Base-by-base conservation (phyloP, 2,113 vertebrate species). In the Neoarius graeffei region DNA sequence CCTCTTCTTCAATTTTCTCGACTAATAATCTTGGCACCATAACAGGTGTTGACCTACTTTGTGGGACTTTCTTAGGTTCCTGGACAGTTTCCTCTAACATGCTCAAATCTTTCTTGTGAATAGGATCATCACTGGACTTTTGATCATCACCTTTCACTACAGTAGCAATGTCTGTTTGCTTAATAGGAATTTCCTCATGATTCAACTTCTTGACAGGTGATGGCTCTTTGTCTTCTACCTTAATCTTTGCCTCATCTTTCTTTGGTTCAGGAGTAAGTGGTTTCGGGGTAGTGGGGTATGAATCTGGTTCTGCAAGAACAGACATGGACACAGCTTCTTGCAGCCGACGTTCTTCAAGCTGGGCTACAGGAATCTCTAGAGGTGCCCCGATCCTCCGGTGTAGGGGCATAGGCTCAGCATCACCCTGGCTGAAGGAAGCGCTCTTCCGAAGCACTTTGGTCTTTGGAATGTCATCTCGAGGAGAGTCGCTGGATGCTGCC, bases 241-340 rank as follows among this genome's bases (percentile, higher is more conserved):
- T 92, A 64, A 92, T 90, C 7, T 93, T 91, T 91, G 87, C 92
- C 48, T 94, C 93, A 50, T 90, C 85, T 74, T 93, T 90, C 20
- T 90, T 86, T 7, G 52, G 83, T 35, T 93, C 91, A 0, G 94
- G 91, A 7, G 92, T 90, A 1, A 93, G 89, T 0, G 90, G 91
- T 81, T 93, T 96, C 50, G 94, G 89, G 0, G 92, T 96, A 1
- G 94, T 88, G 1, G 96, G 96, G 20, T 95, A 95, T 19, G 96
- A 94, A 0, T 98, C 95, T 13, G 94, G 95, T 14, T 97, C 98
- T 0, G 96, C 96, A 57, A 99, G 94, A 48, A 96, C 92, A 0
- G 98, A 99, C 94, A 99, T 96, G 0, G 98, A 99, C 8, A 97
- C 96, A 1, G 97, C 98, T 89, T 99, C 97, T 85, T 98, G 97